A percentile compares a stretch with the other conserved stretches of the same genome.
phyloP scores from a whole-genome alignment of 2,797 vertebrate species.

The Nothura maculosa region DNA sequence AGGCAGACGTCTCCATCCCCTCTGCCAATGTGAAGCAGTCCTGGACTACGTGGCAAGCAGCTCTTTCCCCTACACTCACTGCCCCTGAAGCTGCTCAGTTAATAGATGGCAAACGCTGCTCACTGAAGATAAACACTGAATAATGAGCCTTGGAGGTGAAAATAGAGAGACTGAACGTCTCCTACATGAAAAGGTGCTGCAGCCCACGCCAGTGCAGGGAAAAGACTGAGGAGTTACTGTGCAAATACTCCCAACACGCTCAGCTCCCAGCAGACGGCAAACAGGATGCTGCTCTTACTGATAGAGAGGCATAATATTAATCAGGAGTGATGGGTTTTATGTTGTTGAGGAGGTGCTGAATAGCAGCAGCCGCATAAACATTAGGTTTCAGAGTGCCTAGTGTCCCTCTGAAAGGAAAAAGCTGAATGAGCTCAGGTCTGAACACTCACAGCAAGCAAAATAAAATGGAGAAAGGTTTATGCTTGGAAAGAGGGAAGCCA shows the following conservation, averaged over 20 bases:
- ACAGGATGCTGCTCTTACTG: constrained; percentile 38
- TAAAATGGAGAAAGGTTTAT: constrained; percentile 5
- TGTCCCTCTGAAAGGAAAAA: background rate
- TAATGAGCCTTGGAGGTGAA: background rate
- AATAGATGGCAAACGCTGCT: constrained; percentile 32
- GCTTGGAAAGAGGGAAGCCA: background rate
- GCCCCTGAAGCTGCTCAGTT: background rate
- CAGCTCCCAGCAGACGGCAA: constrained; percentile 33
- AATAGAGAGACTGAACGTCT: background rate
- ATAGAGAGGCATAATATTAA: constrained; percentile 30
- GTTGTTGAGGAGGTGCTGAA: background rate
- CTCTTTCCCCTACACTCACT: background rate
- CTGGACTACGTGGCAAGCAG: background rate
- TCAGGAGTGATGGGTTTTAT: background rate
- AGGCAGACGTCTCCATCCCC: background rate
- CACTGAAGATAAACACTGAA: constrained; percentile 30
- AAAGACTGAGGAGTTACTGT: background rate
- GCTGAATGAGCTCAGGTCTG: background rate
- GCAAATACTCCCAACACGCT: constrained; percentile 15
- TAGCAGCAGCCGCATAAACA: background rate
- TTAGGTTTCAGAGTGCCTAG: background rate
- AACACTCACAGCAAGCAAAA: background rate
- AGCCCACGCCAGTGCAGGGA: background rate
- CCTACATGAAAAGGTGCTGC: constrained; percentile 6
- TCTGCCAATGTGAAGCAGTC: fast-evolving